Base-by-base conservation (phyloP, 2,797 vertebrate genomes). In the Streptopelia turtur region DNA sequence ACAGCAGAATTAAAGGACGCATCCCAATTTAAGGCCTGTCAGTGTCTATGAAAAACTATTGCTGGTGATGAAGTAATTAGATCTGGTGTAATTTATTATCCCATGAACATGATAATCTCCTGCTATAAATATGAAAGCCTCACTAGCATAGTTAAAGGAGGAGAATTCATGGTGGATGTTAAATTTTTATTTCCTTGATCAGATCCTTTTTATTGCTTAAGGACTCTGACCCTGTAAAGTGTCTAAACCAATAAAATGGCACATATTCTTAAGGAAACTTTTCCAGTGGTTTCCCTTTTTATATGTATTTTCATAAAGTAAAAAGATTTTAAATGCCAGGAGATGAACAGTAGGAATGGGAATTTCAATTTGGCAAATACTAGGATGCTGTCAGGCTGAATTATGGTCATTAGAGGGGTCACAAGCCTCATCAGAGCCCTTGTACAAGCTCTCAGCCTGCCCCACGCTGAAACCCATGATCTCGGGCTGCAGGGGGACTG, bases 21-120 rank as follows among this genome's bases (percentile, higher is more conserved):
- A 93, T 92, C 96, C 86, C 92, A 94, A 90, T 96, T 96, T 96
- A 96, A 96, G 71, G 64, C 75, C 91, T 96, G 96, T 97, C 96
- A 96, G 71, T 80, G 61, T 43, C 94, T 61, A 23, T 96, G 96
- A 96, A 94, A 95, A 96, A 94, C 92, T 96, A 43, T 69, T 95
- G 93, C 96, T 96, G 93, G 94, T 96, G 94, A 96, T 95, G 94
- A 94, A 96, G 94, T 97, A 97, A 97, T 97, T 96, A 97, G 96
- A 96, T 89, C 95, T 93, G 81, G n/a, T 84, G 92, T 96, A 95
- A 97, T 97, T 96, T 97, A 96, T 97, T 96, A 96, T 88, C 78
- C 83, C 64, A 83, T 85, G 94, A 96, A 95, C 14, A 45, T 92
- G 94, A 89, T 96, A 96, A 97, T 97, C 96, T 97, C 93, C 94